Evolutionary conservation across 1,140 invertebrate genomes (phyloP), one percentile per base, ranked within the genome.

Genomic region (Platyscapa corneri): DNA sequence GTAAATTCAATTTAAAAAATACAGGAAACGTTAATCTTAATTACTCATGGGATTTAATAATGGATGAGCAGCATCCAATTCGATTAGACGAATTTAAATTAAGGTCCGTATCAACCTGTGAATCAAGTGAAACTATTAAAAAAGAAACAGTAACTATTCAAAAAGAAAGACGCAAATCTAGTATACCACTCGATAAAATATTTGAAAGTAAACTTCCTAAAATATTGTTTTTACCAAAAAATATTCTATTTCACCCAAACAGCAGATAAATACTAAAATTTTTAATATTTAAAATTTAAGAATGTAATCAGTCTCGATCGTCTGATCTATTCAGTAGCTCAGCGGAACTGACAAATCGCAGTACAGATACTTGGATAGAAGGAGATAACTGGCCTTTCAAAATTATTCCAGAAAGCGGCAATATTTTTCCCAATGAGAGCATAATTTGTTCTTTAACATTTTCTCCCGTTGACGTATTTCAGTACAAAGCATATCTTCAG

Each of bases 291-390:
- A 67, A 81, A 53, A 23, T 70, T 81, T 0, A 70, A 81, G 42
- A 53, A 5, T 72, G 7, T 18, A 12, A 53, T 14, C 30, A 3
- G n/a, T 34, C 6, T 32, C 42, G 37, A 34, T 18, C 32, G 10
- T 89, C 88, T 0, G 90, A 91, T 83, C 86, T 90, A 14, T 91
- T 91, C 76, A 90, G 90, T 46, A 90, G 88, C 75, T 86, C 87
- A 7, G 89, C 88, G 6, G 85, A 65, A 16, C 67, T 88, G 14
- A 89, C 90, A 3, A 87, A 88, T 72, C 86, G 90, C 37, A 91
- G 86, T 49, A 88, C 87, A 14, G 89, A 90, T 30, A 90, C 87
- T 81, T 91, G 90, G 89, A 82, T 89, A 20, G 90, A 90, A 64
- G 82, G 89, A 27, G 88, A 90, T 14, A 87, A 90, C 78, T 82